Base-by-base conservation (phyloP, 2,888 invertebrate species). In the Saturnia japonica region DNA sequence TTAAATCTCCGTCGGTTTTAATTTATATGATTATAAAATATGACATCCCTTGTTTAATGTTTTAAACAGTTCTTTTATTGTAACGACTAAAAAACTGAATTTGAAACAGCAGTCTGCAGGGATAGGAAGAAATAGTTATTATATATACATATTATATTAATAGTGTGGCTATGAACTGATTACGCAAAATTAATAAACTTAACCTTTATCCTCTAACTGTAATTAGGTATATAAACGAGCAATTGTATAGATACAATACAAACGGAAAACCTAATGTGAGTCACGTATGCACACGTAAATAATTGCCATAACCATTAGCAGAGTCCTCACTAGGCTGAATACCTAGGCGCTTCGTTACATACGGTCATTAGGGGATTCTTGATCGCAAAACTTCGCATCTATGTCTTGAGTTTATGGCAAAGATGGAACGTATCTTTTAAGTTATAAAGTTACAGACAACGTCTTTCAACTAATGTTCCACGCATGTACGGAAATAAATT, bases 331-430 rank as follows among this genome's bases (percentile, higher is more conserved):
- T 72, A 68, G 54, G 54, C 68, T 68, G 68, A 70, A 71, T 25
- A 60, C 64, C 64, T 64, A 64, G 40, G 40, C 57, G 57, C 34
- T 64, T 40, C 71, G 70, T 68, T 70, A 68, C 70, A 62, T 70
- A 60, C 68, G 67, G 70, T 62, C 72, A 70, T 72, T 72, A 70
- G 68, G 66, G 72, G 19, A 68, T 70, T 72, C 72, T 70, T 68
- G 70, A 68, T 64, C 69, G 64, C 43, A 51, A 66, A 68, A 71
- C 70, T 68, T 71, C 64, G n/a, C 68, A 67, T 71, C 66, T 71
- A 28, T 57, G 67, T 70, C 40, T 25, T 68, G 43, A 70, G 60
- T 62, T 64, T 25, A 45, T 42, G 60, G 43, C n/a, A 60, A 60
- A 60, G 64, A 64, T 40, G 40, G 64, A 64, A 40, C 34, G 40